Base-by-base conservation (phyloP, 2,888 invertebrate species). In the Melinopterus prodromus region DNA sequence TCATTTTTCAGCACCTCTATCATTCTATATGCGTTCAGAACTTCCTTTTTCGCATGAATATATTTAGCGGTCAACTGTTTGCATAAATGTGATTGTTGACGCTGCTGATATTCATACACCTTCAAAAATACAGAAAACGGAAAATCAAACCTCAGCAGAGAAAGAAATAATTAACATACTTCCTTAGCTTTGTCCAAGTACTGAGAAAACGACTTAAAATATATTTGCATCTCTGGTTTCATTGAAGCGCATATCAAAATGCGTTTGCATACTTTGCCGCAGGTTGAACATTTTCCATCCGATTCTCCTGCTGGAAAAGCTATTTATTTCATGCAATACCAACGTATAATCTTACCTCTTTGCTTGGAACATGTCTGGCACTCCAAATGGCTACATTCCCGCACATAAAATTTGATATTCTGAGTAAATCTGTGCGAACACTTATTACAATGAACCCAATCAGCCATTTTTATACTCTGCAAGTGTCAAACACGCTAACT, bases 371-470 rank as follows among this genome's bases (percentile, higher is more conserved):
- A 89, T 82, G 83, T 85, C 75, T 86, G 84, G 80, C 89, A 89
- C 79, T 86, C 84, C 77, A 88, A 82, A 82, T 89, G 88, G 4
- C 88, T 87, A 80, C 89, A 89, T 82, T 86, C 87, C 5, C 86
- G 85, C 53, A 89, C 78, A 79, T 83, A 86, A 80, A 87, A 86
- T 79, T 86, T 86, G 38, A 85, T 26, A 71, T 83, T 82, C 5
- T 82, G 38, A 53, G 83, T 80, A 79, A 81, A 85, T 77, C 83
- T 84, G 26, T 80, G 16, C 15, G 82, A 86, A 84, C 89, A 89
- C 80, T 85, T 87, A 84, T 89, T 89, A 80, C 89, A 89, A 85
- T 88, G 87, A 15, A 89, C 80, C 88, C 88, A 89, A 37, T 87
- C 82, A 36, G 82, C 82, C 81, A 81, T 81, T 16, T 12, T 71